Evolutionary conservation across 2,113 vertebrate species (phyloP).

Genomic region (Sclerurus mexicanus): DNA sequence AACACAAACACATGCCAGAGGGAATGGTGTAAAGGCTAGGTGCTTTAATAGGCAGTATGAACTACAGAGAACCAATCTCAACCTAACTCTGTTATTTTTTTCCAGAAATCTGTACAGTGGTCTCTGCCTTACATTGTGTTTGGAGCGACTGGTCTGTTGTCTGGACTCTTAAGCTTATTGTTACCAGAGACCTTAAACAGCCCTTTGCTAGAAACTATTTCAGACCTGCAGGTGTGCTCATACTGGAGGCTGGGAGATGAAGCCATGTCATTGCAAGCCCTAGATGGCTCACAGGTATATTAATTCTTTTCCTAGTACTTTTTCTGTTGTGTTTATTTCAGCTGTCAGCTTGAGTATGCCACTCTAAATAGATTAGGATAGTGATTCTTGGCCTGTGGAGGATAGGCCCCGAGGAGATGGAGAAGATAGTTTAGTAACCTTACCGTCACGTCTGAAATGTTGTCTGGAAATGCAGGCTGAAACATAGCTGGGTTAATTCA

Average conservation of each 20-base stretch:
- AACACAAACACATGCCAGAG: neutral
- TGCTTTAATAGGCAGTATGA: neutral
- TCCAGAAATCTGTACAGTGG: conserved; percentile 74
- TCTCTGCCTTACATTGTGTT: conserved; percentile 81
- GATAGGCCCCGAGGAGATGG: neutral
- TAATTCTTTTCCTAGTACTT: neutral
- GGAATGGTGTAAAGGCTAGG: neutral
- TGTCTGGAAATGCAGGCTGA: neutral
- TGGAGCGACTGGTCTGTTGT: conserved; percentile 72
- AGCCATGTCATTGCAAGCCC: conserved; percentile 66
- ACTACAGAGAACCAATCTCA: neutral
- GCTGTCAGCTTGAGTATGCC: conserved; percentile 13
- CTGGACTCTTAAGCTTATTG: conserved; percentile 77
- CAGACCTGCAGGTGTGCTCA: conserved; percentile 72
- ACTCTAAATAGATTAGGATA: neutral
- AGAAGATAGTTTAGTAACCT: neutral
- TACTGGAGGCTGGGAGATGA: conserved; percentile 73
- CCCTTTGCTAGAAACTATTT: conserved; percentile 76
- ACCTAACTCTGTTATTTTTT: neutral
- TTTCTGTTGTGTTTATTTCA: neutral
- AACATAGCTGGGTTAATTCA: neutral
- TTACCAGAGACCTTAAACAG: conserved; percentile 81
- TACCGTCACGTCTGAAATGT: neutral
- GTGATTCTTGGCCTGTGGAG: neutral
- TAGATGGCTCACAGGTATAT: conserved; percentile 70